Evolutionary conservation across 2,888 invertebrate genomes (phyloP), one percentile per base, ranked within the genome.

Genomic region (Bombylius discolor): DNA sequence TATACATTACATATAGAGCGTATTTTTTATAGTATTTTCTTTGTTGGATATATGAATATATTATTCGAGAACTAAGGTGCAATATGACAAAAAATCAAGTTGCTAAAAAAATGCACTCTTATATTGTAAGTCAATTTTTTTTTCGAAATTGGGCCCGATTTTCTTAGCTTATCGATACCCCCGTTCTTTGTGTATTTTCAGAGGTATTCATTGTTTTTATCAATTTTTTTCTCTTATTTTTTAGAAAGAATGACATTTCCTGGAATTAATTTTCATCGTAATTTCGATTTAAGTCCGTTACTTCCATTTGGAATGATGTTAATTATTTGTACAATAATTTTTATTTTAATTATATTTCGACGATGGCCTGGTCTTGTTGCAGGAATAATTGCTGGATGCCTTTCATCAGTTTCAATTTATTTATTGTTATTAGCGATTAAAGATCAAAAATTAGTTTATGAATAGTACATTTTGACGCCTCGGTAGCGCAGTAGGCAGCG

Each of bases 401-500:
- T 65, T 36, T 64, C 65, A 13, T 62, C 63, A 11, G 51, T 60
- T 45, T 62, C 64, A n/a, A 58, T 65, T 52, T 65, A 65, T 51
- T 56, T 64, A 13, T 53, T 65, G 11, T 45, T 60, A 32, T 32
- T 61, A 4, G 58, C 60, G 4, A 42, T 63, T 32, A 59, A 52
- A 49, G 58, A 60, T 49, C 59, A 61, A 14, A 56, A 52, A 32
- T 12, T 59, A 13, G 58, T 61, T 23, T 62, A 60, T 46, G 62
- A 63, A 53, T 63, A 55, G 47, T 23, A 23, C 13, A 13, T 31
- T 33, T 31, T 3, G 32, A 39, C 47, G 68, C 66, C 72, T 70
- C 72, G 70, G 68, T 72, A 70, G 70, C 70, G 72, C 71, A 72
- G 70, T 66, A 69, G 72, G 70, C 69, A 72, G 73, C 73, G 73